Conservation (phyloP, 2,888 invertebrate species). For the Leucozona laternaria region DNA sequence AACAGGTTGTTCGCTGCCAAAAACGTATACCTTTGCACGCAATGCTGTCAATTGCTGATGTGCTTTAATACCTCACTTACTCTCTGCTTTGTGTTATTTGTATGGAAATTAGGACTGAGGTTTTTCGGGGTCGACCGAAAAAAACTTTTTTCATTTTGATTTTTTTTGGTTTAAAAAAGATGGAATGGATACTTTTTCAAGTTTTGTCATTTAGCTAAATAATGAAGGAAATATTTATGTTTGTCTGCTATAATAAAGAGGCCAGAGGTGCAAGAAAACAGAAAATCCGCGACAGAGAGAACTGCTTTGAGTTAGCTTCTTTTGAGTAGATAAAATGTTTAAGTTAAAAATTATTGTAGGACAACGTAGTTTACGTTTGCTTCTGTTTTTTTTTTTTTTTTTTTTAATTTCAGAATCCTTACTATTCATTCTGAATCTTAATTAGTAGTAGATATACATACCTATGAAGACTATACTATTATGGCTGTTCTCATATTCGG, state of each 20-base stretch:
- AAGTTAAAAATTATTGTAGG: no score
- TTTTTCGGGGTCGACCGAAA: constrained; percentile 45
- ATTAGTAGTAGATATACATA: no score
- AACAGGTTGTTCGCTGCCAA: constrained; percentile 70
- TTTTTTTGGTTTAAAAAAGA: constrained; percentile 7
- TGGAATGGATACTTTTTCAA: neutral
- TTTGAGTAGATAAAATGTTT: no score
- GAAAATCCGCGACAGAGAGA: no score
- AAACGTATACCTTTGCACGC: constrained; percentile 73
- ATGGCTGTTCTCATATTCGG: no score
- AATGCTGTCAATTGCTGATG: constrained; percentile 67
- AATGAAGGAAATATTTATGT: neutral
- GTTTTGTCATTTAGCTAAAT: constrained; percentile 21
- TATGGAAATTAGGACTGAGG: constrained; percentile 49
- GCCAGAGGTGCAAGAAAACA: no score
- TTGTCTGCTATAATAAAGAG: neutral
- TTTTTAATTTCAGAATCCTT: no score
- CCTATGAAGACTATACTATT: no score
- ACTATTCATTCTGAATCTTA: no score
- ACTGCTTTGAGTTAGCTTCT: no score
- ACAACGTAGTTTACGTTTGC: no score
- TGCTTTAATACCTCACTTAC: constrained; percentile 45
- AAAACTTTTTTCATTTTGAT: constrained; percentile 4
- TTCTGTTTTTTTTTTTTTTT: no score
- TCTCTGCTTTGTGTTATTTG: constrained; percentile 21